Base-by-base conservation (phyloP, 1,140 invertebrate genomes). In the Drosophila rhopaloa region DNA sequence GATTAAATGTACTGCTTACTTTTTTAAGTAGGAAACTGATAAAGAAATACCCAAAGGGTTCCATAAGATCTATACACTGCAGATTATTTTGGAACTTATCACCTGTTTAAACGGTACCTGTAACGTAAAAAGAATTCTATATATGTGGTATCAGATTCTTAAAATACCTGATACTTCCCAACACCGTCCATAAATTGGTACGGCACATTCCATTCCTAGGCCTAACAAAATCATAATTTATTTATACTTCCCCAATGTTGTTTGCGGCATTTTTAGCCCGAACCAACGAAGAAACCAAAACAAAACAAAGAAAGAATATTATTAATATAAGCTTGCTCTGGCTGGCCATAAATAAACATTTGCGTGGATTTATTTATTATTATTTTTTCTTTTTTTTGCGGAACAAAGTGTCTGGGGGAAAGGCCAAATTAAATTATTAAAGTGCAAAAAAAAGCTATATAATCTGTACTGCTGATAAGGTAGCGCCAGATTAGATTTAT, bases 281-380 rank as follows among this genome's bases (percentile, higher is more conserved):
- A 76, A 72, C 62, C 14, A 29, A 29, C 43, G n/a, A 38, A 67
- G 46, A 78, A 81, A 70, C n/a, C 38, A 71, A 60, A 73, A 73
- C 46, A 74, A 81, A 67, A 48, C 47, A 61, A 78, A 46, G 51
- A 68, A 68, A 35, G 51, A 82, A 79, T 65, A 83, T 66, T 44
- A 80, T 58, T 77, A 84, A 76, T 76, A 82, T 75, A 76, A 54
- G 63, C 79, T 54, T 56, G 58, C 58, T 57, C 32, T 54, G 44
- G 54, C 53, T 65, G 65, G 73, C 75, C 82, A 88, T 79, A 86
- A 86, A 86, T 86, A 88, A 86, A 86, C 76, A 82, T 79, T 76
- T 72, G 29, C 76, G 57, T 56, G 67, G 46, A 60, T 63, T 79
- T 83, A 62, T 83, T 72, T 60, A 11, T 60, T 79, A 63, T 76